phyloP scores from a whole-genome alignment of 2,888 invertebrate genomes.

The Cenopis cana region DNA sequence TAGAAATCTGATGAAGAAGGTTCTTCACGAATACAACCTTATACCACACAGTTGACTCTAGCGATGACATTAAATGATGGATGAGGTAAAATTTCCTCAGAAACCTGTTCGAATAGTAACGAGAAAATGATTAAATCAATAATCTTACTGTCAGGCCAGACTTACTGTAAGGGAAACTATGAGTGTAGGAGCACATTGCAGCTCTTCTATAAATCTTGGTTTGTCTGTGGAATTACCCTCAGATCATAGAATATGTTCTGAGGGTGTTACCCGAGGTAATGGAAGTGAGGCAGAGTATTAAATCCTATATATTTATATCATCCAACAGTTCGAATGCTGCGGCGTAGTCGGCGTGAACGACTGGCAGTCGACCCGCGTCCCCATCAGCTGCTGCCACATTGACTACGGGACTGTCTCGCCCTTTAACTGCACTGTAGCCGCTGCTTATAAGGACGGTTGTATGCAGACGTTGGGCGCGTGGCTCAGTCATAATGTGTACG shows the following conservation, averaged over 20 bases:
- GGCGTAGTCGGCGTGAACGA: conserved; percentile 84
- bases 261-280: too few relatives aligned
- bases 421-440: conserved; percentile 70
- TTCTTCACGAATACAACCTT: too few relatives aligned
- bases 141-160: background rate
- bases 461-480: conserved; percentile 81
- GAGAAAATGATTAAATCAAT: too few relatives aligned
- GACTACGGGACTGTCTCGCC: conserved; percentile 75
- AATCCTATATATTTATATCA: conserved; percentile 29
- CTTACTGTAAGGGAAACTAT: too few relatives aligned
- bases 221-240: background rate
- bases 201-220: background rate
- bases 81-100: too few relatives aligned
- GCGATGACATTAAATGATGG: too few relatives aligned
- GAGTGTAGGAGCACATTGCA: background rate
- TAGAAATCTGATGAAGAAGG: too few relatives aligned
- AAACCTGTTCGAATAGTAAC: too few relatives aligned
- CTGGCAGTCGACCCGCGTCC: conserved; percentile 79
- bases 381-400: conserved; percentile 86
- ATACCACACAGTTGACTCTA: too few relatives aligned
- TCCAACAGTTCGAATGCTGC: conserved; percentile 87
- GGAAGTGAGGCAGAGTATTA: too few relatives aligned
- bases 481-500: conserved; percentile 63
- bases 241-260: too few relatives aligned
- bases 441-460: conserved; percentile 79